These are phyloP conservation scores for Knipowitschia caucasica DNA, from an alignment of 2,797 vertebrate genomes.

Conservation along the genomic window DNA sequence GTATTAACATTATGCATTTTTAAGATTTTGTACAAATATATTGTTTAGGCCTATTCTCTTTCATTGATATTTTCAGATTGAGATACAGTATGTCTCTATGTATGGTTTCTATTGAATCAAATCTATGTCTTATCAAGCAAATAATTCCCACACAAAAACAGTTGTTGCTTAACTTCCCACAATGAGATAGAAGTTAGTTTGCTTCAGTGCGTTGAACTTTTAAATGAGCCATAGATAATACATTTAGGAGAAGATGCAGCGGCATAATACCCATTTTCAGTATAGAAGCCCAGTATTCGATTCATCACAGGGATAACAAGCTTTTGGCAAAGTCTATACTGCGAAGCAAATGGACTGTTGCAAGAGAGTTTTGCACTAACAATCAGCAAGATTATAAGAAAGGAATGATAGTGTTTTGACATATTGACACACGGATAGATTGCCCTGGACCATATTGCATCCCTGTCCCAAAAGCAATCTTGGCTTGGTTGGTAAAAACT, in stretches of 20 bases:
- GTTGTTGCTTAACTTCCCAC: background rate
- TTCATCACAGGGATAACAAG: slow-evolving; percentile 57
- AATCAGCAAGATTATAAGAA: slow-evolving; percentile 65
- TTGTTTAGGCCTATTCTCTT: too few relatives aligned
- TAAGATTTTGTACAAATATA: too few relatives aligned
- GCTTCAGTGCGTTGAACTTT: background rate
- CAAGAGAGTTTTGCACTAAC: slow-evolving; percentile 51
- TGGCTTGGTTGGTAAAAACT: slow-evolving; percentile 71
- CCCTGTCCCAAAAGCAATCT: slow-evolving; percentile 81
- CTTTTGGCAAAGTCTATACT: slow-evolving; percentile 41
- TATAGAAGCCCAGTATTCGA: slow-evolving; percentile 21
- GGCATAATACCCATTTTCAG: slow-evolving; percentile 32
- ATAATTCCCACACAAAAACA: background rate
- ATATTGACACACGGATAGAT: slow-evolving; percentile 76
- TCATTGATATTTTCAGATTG: too few relatives aligned
- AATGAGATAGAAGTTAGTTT: background rate
- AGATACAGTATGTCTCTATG: too few relatives aligned
- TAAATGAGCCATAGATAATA: slow-evolving; percentile 3
- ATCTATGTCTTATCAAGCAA: too few relatives aligned
- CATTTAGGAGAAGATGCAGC: slow-evolving; percentile 1
- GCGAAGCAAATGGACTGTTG: slow-evolving; percentile 47
- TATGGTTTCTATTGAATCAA: too few relatives aligned
- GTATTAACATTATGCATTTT: too few relatives aligned
- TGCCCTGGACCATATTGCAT: slow-evolving; percentile 81
- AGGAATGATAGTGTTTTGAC: slow-evolving; percentile 68